These are phyloP conservation scores for Cheilosia vulpina DNA, from an alignment of 2,888 invertebrate genomes.

Conservation along the genomic window DNA sequence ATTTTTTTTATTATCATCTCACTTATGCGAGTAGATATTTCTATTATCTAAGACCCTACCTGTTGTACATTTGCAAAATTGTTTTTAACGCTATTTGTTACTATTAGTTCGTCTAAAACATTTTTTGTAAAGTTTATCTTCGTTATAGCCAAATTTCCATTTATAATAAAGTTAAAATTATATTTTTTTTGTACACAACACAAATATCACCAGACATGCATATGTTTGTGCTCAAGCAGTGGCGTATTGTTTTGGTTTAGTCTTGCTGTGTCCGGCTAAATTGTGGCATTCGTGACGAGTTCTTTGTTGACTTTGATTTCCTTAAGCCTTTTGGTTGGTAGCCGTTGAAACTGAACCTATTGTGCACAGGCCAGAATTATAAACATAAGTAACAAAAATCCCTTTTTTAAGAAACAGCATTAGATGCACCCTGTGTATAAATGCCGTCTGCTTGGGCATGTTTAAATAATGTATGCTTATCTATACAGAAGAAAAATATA, in stretches of 20 bases:
- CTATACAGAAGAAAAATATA: slow-evolving; percentile 40
- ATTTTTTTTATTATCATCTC: slow-evolving; percentile 40
- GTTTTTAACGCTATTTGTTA: slow-evolving; percentile 46
- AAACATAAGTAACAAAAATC: slow-evolving; percentile 11
- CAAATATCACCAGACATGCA: slow-evolving; percentile 28
- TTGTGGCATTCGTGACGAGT: slow-evolving; percentile 37
- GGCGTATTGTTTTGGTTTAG: slow-evolving; percentile 9
- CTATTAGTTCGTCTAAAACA: slow-evolving; percentile 55
- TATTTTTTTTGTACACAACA: slow-evolving; percentile 62
- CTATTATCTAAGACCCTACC: slow-evolving; percentile 41
- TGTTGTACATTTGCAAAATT: slow-evolving; percentile 50
- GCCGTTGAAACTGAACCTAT: slow-evolving; percentile 8
- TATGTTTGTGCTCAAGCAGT: slow-evolving; percentile 35
- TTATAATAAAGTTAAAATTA: slow-evolving; percentile 27
- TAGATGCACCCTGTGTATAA: slow-evolving; percentile 43
- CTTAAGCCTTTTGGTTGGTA: slow-evolving; percentile 31
- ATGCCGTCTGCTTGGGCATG: slow-evolving; percentile 47
- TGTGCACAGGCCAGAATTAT: slow-evolving; percentile 28
- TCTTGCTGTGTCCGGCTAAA: background rate
- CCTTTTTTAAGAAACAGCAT: slow-evolving; percentile 40
- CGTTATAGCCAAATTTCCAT: slow-evolving; percentile 69
- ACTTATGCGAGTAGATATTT: slow-evolving; percentile 35
- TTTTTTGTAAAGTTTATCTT: slow-evolving; percentile 61
- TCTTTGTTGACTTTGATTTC: slow-evolving; percentile 13
- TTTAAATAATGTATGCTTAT: slow-evolving; percentile 60